These are phyloP conservation scores for Cariama cristata DNA, from an alignment of 2,113 vertebrate genomes.

Conservation along the genomic window DNA sequence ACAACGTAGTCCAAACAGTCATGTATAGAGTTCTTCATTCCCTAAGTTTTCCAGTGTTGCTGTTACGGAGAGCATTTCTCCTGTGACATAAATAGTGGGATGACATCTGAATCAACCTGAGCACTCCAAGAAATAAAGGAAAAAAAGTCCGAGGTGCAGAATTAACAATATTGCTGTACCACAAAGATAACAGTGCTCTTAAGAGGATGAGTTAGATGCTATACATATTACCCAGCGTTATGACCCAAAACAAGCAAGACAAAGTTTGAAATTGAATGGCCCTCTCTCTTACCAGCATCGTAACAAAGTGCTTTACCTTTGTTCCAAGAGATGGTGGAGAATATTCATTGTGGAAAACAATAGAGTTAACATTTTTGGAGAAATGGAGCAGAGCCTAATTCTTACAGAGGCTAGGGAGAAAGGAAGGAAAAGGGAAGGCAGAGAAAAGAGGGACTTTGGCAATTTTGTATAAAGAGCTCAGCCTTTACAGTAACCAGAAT, in stretches of 20 bases:
- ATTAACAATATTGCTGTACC: neutral
- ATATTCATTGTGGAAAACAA: neutral
- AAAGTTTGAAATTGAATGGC: neutral
- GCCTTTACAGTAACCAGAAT: neutral
- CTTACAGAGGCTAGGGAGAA: neutral
- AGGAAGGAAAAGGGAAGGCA: neutral
- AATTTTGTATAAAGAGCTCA: neutral
- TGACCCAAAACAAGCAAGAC: neutral
- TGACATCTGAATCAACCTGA: neutral
- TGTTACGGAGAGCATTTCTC: neutral
- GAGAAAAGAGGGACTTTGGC: neutral
- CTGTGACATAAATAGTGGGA: neutral
- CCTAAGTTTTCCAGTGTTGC: neutral
- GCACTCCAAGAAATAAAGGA: neutral
- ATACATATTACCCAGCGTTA: neutral
- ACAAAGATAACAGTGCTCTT: neutral
- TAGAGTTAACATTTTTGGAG: neutral
- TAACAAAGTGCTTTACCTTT: neutral
- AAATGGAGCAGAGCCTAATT: neutral
- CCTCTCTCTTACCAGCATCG: neutral
- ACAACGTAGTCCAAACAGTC: neutral
- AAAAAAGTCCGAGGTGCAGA: neutral
- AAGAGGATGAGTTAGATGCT: neutral
- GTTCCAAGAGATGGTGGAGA: neutral
- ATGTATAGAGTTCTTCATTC: neutral